Conservation (phyloP, 1,140 invertebrate genomes). For the Wiebesia pumilae region DNA sequence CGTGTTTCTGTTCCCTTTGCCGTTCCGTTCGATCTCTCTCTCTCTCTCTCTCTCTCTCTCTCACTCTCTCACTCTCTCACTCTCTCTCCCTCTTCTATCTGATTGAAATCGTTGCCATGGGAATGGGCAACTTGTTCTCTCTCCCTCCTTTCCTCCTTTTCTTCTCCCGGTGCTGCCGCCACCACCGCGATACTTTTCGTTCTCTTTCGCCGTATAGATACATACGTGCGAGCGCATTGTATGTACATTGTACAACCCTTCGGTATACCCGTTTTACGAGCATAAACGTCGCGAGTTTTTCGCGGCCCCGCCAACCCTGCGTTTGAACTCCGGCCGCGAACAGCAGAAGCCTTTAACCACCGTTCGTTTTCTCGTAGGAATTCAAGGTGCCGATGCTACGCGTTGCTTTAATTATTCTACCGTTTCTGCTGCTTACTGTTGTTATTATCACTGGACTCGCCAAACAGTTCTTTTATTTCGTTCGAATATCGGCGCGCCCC, state of each 20-base stretch:
- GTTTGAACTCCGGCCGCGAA: no score
- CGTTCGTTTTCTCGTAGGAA: background rate
- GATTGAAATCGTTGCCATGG: constrained; percentile 72
- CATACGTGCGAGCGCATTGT: background rate
- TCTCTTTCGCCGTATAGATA: background rate
- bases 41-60: constrained; percentile 54
- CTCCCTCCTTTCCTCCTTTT: constrained; percentile 7
- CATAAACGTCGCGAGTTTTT: constrained; percentile 35
- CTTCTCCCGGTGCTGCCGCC: background rate
- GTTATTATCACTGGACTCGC: background rate
- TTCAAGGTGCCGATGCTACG: background rate
- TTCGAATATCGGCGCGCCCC: background rate
- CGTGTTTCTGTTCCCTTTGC: constrained; percentile 59
- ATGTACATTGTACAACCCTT: constrained; percentile 16
- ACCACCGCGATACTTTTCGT: background rate
- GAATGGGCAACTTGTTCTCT: constrained; percentile 63
- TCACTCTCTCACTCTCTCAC: constrained; percentile 58
- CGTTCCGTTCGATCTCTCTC: constrained; percentile 53
- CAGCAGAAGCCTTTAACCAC: no score
- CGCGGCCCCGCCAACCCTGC: background rate
- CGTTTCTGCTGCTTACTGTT: background rate
- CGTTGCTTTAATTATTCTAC: background rate
- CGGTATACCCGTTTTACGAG: constrained; percentile 21
- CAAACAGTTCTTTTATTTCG: background rate
- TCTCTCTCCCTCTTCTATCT: constrained; percentile 64